phyloP scores from a whole-genome alignment of 2,888 invertebrate genomes.

The Disparrhopalites patrizii region DNA sequence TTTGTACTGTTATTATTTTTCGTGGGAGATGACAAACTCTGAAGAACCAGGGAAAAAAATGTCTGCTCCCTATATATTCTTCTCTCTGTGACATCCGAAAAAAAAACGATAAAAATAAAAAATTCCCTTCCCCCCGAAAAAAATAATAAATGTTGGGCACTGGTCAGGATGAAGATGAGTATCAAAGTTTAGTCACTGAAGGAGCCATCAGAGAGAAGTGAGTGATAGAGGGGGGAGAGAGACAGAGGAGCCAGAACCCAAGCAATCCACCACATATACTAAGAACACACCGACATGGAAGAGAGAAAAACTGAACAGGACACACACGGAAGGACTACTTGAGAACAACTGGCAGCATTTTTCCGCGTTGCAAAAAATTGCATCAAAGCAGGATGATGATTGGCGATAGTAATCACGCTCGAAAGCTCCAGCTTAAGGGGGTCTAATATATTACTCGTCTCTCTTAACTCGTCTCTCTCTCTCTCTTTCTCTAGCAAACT shows the following conservation, averaged over 20 bases:
- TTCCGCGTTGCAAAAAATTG: slow-evolving; percentile 28
- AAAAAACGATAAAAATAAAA: neutral
- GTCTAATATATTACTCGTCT: neutral
- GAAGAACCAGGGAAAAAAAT: no score
- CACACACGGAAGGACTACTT: slow-evolving; percentile 36
- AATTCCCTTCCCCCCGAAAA: slow-evolving; percentile 1
- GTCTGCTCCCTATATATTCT: no score
- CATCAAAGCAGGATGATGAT: slow-evolving; percentile 20
- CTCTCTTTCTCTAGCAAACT: slow-evolving; percentile 7
- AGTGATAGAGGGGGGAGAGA: slow-evolving; percentile 5
- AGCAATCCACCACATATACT: slow-evolving; percentile 15
- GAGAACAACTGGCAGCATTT: slow-evolving; percentile 31
- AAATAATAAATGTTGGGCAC: no score
- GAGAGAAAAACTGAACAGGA: slow-evolving; percentile 26
- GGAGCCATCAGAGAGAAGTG: slow-evolving; percentile 4
- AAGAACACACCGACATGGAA: slow-evolving; percentile 27
- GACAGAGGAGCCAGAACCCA: slow-evolving; percentile 26
- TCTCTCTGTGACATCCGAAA: no score
- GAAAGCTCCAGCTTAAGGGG: slow-evolving; percentile 8
- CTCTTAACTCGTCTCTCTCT: neutral
- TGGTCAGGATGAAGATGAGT: slow-evolving; percentile 23
- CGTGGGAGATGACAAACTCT: neutral
- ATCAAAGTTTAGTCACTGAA: slow-evolving; percentile 1
- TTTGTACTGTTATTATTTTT: neutral
- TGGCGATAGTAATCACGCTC: slow-evolving; percentile 21